phyloP scores from a whole-genome alignment of 2,888 invertebrate species.

The Volucella inanis region DNA sequence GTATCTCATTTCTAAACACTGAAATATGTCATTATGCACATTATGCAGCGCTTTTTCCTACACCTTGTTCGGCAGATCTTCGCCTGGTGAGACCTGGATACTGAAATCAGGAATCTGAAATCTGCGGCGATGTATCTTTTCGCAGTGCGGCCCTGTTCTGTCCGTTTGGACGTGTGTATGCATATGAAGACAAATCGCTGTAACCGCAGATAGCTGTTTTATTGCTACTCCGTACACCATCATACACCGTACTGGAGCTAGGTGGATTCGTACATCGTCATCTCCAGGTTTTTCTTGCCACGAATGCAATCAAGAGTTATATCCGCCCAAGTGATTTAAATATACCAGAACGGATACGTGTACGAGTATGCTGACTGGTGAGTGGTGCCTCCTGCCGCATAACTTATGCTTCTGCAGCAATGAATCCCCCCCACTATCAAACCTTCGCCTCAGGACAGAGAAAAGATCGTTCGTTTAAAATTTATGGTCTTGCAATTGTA shows the following conservation, averaged over 20 bases:
- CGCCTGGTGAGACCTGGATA: too few relatives aligned
- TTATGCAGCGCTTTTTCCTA: slow-evolving; percentile 71
- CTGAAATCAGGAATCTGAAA: too few relatives aligned
- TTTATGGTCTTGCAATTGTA: slow-evolving; percentile 71
- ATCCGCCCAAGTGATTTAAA: slow-evolving; percentile 75
- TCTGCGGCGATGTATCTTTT: slow-evolving; percentile 44
- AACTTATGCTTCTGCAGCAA: slow-evolving; percentile 42
- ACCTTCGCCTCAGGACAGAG: slow-evolving; percentile 22
- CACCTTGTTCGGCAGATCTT: slow-evolving; percentile 51
- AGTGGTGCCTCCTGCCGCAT: slow-evolving; percentile 46
- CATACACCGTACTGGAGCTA: background rate
- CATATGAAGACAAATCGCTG: slow-evolving; percentile 67
- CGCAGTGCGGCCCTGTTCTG: background rate
- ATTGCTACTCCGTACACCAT: slow-evolving; percentile 13
- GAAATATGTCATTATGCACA: slow-evolving; percentile 74
- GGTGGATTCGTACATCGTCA: slow-evolving; percentile 4
- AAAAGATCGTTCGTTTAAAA: slow-evolving; percentile 70
- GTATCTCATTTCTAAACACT: slow-evolving; percentile 52
- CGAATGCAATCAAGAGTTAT: slow-evolving; percentile 75
- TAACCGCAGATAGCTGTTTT: slow-evolving; percentile 24
- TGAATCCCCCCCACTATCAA: background rate
- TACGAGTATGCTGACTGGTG: slow-evolving; percentile 38
- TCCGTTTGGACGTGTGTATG: slow-evolving; percentile 41
- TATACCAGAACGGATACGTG: slow-evolving; percentile 65
- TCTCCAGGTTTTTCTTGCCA: slow-evolving; percentile 57